Percentiles rank a stretch among this genome's conserved stretches.
phyloP scores from a whole-genome alignment of 2,113 vertebrate genomes.

The Syngnathus floridae region DNA sequence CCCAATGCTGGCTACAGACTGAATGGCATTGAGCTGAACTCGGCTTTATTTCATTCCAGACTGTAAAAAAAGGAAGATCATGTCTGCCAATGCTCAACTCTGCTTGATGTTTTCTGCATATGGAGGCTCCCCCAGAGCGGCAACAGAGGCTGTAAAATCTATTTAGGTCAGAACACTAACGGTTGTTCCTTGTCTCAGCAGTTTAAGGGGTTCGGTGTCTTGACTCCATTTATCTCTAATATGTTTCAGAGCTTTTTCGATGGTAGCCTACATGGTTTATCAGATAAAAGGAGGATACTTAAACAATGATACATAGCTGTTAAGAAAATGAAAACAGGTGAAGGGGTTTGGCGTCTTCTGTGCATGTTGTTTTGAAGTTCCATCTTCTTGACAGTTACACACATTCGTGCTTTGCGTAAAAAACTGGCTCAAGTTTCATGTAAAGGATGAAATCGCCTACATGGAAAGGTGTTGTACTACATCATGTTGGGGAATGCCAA shows the following conservation, averaged over 20 bases:
- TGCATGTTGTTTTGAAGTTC: constrained; percentile 5
- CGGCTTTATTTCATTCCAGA: constrained; percentile 34
- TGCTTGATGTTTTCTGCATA: constrained; percentile 52
- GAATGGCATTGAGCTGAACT: constrained; percentile 38
- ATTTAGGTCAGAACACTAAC: constrained; percentile 62
- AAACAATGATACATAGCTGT: constrained; percentile 19
- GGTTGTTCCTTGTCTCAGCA: constrained; percentile 53
- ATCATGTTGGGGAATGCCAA: not conserved
- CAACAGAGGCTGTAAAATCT: constrained; percentile 59
- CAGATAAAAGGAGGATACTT: constrained; percentile 36
- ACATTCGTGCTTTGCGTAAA: not conserved
- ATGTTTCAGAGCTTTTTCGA: constrained; percentile 41
- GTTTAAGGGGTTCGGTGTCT: constrained; percentile 36
- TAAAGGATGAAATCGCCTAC: not conserved
- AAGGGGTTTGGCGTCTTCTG: constrained; percentile 1
- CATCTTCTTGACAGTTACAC: constrained; percentile 13
- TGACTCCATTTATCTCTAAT: constrained; percentile 42
- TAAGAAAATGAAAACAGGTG: constrained; percentile 7
- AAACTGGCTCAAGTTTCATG: not conserved
- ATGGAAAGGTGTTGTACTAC: too few relatives aligned
- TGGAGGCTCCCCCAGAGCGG: constrained; percentile 40
- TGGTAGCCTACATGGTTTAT: constrained; percentile 7
- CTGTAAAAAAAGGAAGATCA: constrained; percentile 26
- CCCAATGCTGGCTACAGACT: constrained; percentile 18
- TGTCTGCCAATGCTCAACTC: constrained; percentile 47